Evolutionary conservation across 53 echinoderm and acorn worm genomes (phyloP).

Genomic region (Paracentrotus lividus): DNA sequence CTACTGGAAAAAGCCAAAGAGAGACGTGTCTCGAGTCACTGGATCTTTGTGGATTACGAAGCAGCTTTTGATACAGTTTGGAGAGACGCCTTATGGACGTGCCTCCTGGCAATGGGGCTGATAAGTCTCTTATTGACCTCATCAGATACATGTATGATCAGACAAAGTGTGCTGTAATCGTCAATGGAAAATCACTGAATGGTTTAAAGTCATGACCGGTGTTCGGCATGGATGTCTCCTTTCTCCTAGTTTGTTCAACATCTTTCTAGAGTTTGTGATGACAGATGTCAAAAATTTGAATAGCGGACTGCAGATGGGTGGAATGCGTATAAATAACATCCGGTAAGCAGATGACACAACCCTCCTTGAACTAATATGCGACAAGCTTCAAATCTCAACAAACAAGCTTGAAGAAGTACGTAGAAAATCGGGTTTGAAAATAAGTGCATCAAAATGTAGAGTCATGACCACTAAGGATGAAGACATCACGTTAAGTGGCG

Average conservation of each 20-base stretch:
- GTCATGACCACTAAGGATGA: no score
- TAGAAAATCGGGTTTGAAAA: no score
- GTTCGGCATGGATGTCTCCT: conserved; percentile 1
- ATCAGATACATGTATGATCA: no score
- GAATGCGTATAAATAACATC: not conserved
- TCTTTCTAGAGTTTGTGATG: not conserved
- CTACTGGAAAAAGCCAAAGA: conserved; percentile 10
- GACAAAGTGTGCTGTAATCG: not conserved
- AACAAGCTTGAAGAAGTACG: no score
- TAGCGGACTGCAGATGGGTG: not conserved
- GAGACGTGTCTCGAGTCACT: not conserved
- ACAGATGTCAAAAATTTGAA: not conserved
- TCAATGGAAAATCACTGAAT: not conserved
- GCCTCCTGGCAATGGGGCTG: not conserved
- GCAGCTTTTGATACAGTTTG: conserved; percentile 1
- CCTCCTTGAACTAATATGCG: no score
- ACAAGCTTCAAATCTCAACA: no score
- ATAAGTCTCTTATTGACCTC: not conserved
- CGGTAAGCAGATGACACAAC: no score
- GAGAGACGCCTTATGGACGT: conserved; percentile 20
- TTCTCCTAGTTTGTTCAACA: not conserved
- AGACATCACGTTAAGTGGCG: no score
- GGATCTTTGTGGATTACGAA: conserved; percentile 24
- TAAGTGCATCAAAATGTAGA: no score
- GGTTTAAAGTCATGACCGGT: no score